These are phyloP conservation scores for Gandaritis pyraliata DNA, from an alignment of 2,888 invertebrate species.

Conservation along the genomic window DNA sequence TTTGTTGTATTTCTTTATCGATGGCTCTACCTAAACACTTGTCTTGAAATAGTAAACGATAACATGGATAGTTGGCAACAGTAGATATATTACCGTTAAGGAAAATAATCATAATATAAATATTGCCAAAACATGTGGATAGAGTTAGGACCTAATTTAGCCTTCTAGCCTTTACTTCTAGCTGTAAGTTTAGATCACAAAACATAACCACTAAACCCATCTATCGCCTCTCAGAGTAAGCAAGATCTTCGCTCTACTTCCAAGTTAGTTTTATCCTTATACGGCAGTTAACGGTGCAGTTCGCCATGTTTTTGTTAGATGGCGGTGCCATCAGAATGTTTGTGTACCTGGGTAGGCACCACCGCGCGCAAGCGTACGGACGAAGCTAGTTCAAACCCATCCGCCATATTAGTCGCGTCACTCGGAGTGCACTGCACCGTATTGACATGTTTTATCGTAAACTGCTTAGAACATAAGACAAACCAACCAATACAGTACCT, in stretches of 20 bases:
- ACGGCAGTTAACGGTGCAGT: slow-evolving; percentile 46
- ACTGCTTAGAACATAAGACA: slow-evolving; percentile 74
- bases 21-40: too few species aligned
- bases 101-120: too few species aligned
- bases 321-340: slow-evolving; percentile 59
- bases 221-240: slow-evolving; percentile 31
- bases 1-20: too few species aligned
- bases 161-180: too few species aligned
- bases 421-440: slow-evolving; percentile 80
- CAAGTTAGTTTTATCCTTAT: slow-evolving; percentile 27
- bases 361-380: slow-evolving; percentile 71
- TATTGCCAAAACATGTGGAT: too few species aligned
- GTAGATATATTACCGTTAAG: too few species aligned
- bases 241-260: slow-evolving; percentile 9
- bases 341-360: slow-evolving; percentile 67
- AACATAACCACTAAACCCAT: slow-evolving; percentile 35
- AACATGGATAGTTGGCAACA: too few species aligned
- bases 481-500: slow-evolving; percentile 69
- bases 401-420: slow-evolving; percentile 84
- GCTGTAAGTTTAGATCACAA: too few species aligned
- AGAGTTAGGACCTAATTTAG: too few species aligned
- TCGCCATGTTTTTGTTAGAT: slow-evolving; percentile 50
- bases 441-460: slow-evolving; percentile 82
- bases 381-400: slow-evolving; percentile 75
- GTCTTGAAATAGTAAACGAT: too few species aligned